phyloP scores from a whole-genome alignment of 2,113 vertebrate genomes.

The Dryoscopus gambensis region DNA sequence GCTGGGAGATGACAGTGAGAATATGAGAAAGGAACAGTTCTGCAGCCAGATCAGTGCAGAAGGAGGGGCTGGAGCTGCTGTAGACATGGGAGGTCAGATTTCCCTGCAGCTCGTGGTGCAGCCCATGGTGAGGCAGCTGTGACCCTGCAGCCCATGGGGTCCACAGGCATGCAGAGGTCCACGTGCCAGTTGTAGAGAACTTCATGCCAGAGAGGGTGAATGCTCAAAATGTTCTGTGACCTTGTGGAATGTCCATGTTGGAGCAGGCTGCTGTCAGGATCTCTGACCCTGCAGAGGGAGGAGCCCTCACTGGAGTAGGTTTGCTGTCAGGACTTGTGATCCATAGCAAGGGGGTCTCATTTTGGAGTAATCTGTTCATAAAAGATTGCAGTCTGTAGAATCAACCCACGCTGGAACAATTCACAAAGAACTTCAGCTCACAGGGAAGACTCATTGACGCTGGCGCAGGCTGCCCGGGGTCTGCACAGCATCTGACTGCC shows the following conservation, averaged over 20 bases:
- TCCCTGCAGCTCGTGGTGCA: not conserved
- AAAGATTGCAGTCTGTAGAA: not conserved
- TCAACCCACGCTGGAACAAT: not conserved
- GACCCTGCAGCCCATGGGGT: too few species aligned
- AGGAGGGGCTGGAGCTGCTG: not conserved
- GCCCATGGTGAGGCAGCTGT: not conserved
- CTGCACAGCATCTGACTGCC: too few species aligned
- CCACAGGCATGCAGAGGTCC: not conserved
- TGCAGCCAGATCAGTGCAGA: not conserved
- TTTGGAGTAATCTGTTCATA: not conserved
- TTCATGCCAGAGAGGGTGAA: not conserved
- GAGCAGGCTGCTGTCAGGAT: not conserved
- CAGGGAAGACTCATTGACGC: not conserved
- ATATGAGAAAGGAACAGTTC: not conserved
- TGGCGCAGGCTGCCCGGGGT: too few species aligned
- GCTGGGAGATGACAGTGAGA: not conserved
- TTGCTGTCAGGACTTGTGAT: not conserved
- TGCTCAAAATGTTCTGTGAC: not conserved
- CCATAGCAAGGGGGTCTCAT: not conserved
- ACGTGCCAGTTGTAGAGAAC: fast-evolving
- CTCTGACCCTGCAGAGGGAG: not conserved
- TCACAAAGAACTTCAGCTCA: not conserved
- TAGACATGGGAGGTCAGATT: not conserved
- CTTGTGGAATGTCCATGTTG: fast-evolving
- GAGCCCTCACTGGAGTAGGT: not conserved